Evolutionary conservation across 1,140 invertebrate genomes (phyloP).

Genomic region (Stegodyphus mimosarum): DNA sequence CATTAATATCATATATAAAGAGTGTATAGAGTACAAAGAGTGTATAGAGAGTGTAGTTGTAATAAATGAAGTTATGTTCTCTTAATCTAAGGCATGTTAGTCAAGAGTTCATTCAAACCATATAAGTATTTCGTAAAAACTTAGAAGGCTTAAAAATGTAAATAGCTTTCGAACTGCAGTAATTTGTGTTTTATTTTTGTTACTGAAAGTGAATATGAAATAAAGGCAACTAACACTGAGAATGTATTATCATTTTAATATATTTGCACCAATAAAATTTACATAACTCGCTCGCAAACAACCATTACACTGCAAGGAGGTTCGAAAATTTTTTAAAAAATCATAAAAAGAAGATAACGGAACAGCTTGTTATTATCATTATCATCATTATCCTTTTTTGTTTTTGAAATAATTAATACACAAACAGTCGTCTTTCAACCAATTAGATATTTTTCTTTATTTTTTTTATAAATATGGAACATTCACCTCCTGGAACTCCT

Average conservation of each 20-base stretch:
- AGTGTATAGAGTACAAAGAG: no score
- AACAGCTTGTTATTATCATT: neutral
- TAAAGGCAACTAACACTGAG: neutral
- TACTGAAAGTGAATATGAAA: neutral
- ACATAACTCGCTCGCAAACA: slow-evolving; percentile 49
- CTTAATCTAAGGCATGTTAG: no score
- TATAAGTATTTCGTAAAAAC: no score
- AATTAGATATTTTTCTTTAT: neutral
- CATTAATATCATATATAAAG: no score
- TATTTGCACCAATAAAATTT: slow-evolving; percentile 60
- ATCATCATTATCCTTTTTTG: no score
- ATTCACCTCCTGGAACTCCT: slow-evolving; percentile 23
- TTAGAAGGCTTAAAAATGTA: no score
- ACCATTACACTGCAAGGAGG: slow-evolving; percentile 38
- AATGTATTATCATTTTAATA: slow-evolving; percentile 48
- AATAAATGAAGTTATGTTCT: no score
- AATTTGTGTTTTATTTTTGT: no score
- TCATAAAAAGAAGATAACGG: slow-evolving; percentile 11
- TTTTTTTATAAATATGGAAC: slow-evolving; percentile 45
- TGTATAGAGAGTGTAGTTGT: no score
- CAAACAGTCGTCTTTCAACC: neutral
- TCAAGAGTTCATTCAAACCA: no score
- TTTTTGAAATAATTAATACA: neutral
- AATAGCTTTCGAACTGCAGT: no score
- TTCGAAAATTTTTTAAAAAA: slow-evolving; percentile 1